phyloP scores from a whole-genome alignment of 2,888 invertebrate species.

The Protonemura montana region DNA sequence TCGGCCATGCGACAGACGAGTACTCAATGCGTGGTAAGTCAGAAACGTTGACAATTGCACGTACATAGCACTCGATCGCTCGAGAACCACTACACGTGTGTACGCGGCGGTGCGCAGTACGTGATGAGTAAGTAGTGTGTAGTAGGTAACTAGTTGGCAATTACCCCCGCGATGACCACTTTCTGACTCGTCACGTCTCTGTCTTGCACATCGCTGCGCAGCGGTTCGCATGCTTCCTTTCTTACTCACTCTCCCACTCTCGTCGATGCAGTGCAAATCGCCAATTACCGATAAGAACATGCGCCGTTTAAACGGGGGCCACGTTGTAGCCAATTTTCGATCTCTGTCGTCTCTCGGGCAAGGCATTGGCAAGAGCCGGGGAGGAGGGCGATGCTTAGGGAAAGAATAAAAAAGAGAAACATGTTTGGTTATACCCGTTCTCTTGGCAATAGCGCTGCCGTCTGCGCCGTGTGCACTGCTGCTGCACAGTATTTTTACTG shows the following conservation, averaged over 20 bases:
- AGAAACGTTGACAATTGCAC: background rate
- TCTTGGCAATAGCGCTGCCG: background rate
- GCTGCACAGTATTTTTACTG: background rate
- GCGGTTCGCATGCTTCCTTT: background rate
- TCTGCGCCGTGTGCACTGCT: background rate
- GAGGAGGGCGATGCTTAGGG: background rate
- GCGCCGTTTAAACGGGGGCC: conserved; percentile 7
- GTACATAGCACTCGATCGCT: background rate
- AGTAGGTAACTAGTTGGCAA: conserved; percentile 5
- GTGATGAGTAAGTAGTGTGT: background rate
- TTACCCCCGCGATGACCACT: background rate
- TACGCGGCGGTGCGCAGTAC: background rate
- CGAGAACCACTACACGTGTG: background rate
- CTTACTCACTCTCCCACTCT: background rate
- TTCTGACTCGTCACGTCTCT: background rate
- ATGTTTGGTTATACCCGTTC: background rate
- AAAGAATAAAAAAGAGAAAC: background rate
- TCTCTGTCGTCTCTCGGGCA: background rate
- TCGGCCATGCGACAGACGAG: background rate
- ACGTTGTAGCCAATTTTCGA: background rate
- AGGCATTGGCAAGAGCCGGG: background rate
- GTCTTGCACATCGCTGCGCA: background rate
- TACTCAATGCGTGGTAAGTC: conserved; percentile 31
- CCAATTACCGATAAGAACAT: background rate
- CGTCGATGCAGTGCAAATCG: background rate